Conservation (phyloP, 35 echinoderm and acorn worm species). For the Acanthaster planci region DNA sequence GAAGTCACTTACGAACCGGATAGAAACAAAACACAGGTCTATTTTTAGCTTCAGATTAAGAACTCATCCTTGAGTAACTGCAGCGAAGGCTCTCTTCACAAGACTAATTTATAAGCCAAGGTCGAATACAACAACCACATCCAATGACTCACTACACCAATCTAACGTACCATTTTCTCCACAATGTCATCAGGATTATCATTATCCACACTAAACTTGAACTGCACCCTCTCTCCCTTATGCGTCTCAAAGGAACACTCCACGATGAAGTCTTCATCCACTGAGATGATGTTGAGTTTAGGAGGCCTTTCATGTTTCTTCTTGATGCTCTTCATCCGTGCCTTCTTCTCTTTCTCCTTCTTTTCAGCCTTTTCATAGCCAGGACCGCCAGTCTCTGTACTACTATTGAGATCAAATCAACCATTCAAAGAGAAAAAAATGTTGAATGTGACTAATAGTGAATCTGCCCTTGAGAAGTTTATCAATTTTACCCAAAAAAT, state of each 20-base stretch:
- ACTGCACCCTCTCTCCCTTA: slow-evolving; percentile 83
- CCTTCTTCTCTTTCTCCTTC: slow-evolving; percentile 56
- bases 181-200: slow-evolving; percentile 77
- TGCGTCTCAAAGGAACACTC: slow-evolving; percentile 90
- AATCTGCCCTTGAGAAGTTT: too few species aligned
- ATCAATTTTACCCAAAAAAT: too few species aligned
- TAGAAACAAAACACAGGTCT: too few species aligned
- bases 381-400: slow-evolving; percentile 22
- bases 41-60: too few species aligned
- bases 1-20: too few species aligned
- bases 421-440: too few species aligned
- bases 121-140: too few species aligned
- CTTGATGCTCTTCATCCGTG: slow-evolving; percentile 28
- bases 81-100: too few species aligned
- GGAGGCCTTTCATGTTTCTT: slow-evolving; percentile 61
- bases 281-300: slow-evolving; percentile 74
- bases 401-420: background rate
- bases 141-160: background rate
- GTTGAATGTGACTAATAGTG: too few species aligned
- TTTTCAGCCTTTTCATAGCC: slow-evolving; percentile 60
- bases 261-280: slow-evolving; percentile 72
- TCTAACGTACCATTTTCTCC: slow-evolving; percentile 68
- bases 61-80: too few species aligned
- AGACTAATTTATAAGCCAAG: too few species aligned
- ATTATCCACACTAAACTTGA: slow-evolving; percentile 86